A percentile compares a stretch with the other conserved stretches of the same genome.
Conservation (phyloP, 2,888 invertebrate species). For the Phortica magna region DNA sequence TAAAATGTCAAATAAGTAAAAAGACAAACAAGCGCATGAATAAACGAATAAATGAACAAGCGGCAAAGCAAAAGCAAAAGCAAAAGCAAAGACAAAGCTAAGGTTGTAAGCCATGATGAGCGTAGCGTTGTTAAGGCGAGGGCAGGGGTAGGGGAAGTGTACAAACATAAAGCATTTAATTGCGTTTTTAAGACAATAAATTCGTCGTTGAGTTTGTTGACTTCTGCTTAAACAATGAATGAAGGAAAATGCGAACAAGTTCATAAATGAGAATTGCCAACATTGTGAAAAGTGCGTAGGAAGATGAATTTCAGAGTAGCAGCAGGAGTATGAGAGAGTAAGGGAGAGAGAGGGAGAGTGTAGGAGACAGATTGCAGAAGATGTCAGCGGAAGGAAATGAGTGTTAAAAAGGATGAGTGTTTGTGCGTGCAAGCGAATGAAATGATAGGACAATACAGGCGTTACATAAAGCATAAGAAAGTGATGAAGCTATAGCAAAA, state of each 20-base stretch:
- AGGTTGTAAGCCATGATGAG: background rate
- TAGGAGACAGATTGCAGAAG: background rate
- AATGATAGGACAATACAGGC: background rate
- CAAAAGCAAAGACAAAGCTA: background rate
- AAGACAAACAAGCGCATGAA: conserved; percentile 63
- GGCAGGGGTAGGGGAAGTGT: background rate
- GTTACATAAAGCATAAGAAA: background rate
- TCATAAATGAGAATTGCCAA: conserved; percentile 24
- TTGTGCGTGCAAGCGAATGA: background rate
- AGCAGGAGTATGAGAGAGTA: too few species aligned
- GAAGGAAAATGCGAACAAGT: conserved; percentile 18
- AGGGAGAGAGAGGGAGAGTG: too few species aligned
- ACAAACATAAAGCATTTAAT: conserved; percentile 29
- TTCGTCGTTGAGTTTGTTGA: background rate
- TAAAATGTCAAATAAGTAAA: conserved; percentile 68
- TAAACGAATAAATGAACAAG: background rate
- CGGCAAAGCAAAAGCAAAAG: background rate
- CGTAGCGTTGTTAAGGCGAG: background rate
- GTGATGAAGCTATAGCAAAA: background rate
- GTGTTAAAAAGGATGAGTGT: background rate
- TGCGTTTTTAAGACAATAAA: conserved; percentile 35
- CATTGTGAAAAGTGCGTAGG: background rate
- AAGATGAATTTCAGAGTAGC: too few species aligned
- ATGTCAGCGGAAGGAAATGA: background rate
- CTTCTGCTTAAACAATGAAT: background rate